Conservation (phyloP, 2,797 vertebrate genomes). For the Thamnophis elegans region DNA sequence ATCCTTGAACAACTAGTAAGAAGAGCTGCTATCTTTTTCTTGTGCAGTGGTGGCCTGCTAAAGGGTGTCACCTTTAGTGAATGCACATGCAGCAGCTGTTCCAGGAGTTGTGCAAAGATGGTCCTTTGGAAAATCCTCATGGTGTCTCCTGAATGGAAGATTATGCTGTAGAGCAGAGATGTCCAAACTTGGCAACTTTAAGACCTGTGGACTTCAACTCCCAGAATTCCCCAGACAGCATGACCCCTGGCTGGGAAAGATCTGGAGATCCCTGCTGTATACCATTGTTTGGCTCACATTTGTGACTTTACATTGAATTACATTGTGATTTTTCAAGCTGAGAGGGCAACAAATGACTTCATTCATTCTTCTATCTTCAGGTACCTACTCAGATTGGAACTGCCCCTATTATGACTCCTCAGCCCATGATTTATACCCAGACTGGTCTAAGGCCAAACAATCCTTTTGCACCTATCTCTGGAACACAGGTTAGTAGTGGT, state of each 20-base stretch:
- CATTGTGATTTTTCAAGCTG: not conserved
- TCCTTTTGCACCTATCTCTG: slow-evolving; percentile 81
- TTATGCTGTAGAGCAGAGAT: fast-evolving
- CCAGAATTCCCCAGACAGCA: not conserved
- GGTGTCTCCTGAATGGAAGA: not conserved
- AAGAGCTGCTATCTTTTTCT: not conserved
- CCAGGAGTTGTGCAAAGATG: not conserved
- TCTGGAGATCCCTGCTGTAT: fast-evolving
- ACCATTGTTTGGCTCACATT: not conserved
- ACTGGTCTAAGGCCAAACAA: slow-evolving; percentile 85
- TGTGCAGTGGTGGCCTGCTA: not conserved
- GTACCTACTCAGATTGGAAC: slow-evolving; percentile 84
- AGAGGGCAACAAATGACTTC: slow-evolving; percentile 11
- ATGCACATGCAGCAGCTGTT: not conserved
- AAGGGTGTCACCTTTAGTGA: not conserved
- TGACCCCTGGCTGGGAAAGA: not conserved
- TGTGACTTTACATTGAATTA: not conserved
- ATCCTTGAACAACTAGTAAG: not conserved
- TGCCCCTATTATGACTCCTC: slow-evolving; percentile 82
- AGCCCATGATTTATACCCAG: slow-evolving; percentile 85
- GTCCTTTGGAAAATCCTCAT: not conserved
- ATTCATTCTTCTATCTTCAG: slow-evolving; percentile 52
- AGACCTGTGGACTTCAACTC: not conserved
- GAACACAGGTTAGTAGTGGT: slow-evolving; percentile 79
- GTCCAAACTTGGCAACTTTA: not conserved